Percentiles rank a stretch among this genome's conserved stretches.
phyloP scores from a whole-genome alignment of 2,888 invertebrate species.

The Prosapia bicincta region DNA sequence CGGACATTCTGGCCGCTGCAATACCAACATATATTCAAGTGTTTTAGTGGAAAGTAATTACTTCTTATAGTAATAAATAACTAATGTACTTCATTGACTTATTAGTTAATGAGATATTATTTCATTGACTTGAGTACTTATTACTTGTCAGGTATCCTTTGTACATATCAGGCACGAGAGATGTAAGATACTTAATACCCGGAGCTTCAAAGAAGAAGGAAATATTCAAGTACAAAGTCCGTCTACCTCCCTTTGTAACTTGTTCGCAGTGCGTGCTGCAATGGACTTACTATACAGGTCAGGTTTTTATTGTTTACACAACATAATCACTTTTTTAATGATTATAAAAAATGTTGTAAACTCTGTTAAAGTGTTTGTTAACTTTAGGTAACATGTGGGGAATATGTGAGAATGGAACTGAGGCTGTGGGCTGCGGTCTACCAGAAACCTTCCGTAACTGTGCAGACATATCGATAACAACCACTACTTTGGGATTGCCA shows the following conservation, averaged over 20 bases:
- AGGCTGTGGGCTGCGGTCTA: slow-evolving; percentile 84
- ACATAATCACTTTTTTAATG: neutral
- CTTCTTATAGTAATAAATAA: no score
- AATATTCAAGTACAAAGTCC: slow-evolving; percentile 65
- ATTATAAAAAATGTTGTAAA: neutral
- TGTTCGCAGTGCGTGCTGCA: slow-evolving; percentile 90
- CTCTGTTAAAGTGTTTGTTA: neutral
- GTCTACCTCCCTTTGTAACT: slow-evolving; percentile 75
- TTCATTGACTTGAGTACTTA: no score
- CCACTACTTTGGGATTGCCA: slow-evolving; percentile 70
- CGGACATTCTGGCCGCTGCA: no score
- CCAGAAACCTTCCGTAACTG: slow-evolving; percentile 91
- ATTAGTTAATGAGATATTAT: no score
- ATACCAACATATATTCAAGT: no score
- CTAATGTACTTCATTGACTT: no score
- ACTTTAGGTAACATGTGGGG: slow-evolving; percentile 85
- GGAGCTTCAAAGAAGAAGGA: slow-evolving; percentile 63
- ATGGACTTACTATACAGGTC: slow-evolving; percentile 87
- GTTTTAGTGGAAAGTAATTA: no score
- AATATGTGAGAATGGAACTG: slow-evolving; percentile 77
- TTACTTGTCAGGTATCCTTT: slow-evolving; percentile 61
- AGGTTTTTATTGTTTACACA: no score
- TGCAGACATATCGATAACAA: slow-evolving; percentile 79
- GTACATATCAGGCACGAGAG: slow-evolving; percentile 66
- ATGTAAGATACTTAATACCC: slow-evolving; percentile 68